These are phyloP conservation scores for Cylindroiulus punctatus DNA, from an alignment of 2,888 invertebrate species.

Conservation along the genomic window DNA sequence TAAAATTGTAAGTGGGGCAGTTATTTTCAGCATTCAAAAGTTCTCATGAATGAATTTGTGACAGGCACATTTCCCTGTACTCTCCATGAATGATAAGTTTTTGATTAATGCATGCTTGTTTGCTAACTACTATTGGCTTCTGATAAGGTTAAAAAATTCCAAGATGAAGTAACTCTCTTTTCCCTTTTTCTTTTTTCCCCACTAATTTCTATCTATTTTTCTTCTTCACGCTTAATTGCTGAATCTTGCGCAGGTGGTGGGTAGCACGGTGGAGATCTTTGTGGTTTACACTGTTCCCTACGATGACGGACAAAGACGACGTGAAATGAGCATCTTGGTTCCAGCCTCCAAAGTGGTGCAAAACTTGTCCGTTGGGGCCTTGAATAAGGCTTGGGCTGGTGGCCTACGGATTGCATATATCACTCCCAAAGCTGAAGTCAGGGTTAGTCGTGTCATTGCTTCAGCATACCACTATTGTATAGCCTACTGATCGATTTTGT, in stretches of 20 bases:
- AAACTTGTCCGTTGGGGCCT: constrained; percentile 54
- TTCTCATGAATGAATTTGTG: too few relatives aligned
- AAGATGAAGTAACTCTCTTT: background rate
- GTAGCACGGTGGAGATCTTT: constrained; percentile 57
- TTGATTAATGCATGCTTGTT: background rate
- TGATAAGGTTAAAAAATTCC: background rate
- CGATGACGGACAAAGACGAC: constrained; percentile 53
- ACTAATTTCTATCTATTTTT: background rate
- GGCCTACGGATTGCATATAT: constrained; percentile 53
- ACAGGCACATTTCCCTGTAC: background rate
- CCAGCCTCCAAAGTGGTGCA: constrained; percentile 57
- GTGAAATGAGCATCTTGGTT: constrained; percentile 56
- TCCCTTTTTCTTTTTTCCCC: background rate
- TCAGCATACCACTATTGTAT: too few relatives aligned
- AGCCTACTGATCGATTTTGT: too few relatives aligned
- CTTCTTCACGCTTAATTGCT: background rate
- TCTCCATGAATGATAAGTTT: background rate
- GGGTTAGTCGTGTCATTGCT: constrained; percentile 49
- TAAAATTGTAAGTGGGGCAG: too few relatives aligned
- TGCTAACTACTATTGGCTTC: background rate
- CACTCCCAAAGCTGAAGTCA: constrained; percentile 54
- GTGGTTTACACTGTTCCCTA: constrained; percentile 57
- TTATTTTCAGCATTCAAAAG: too few relatives aligned
- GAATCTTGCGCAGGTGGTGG: constrained; percentile 49
- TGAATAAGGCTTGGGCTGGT: constrained; percentile 21